Evolutionary conservation across 2,888 invertebrate species (phyloP).

Genomic region (Labia minor): DNA sequence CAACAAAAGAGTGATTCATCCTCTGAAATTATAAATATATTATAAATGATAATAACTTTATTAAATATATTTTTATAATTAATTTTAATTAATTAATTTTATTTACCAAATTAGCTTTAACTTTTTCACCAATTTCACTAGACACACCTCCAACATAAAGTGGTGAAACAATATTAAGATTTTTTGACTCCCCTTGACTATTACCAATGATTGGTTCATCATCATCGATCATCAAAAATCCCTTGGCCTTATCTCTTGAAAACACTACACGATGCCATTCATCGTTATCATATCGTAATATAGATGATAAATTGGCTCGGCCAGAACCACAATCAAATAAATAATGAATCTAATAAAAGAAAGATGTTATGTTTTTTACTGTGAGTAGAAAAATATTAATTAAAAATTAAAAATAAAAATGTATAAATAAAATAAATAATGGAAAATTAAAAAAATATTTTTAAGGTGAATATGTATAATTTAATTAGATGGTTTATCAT

Average conservation of each 20-base stretch:
- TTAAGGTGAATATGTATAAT: no score
- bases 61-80: slow-evolving; percentile 21
- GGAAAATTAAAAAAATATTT: neutral
- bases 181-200: slow-evolving; percentile 39
- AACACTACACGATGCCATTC: slow-evolving; percentile 70
- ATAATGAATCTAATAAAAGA: slow-evolving; percentile 47
- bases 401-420: no score
- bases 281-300: slow-evolving; percentile 54
- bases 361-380: neutral
- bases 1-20: slow-evolving; percentile 60
- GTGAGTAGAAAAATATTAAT: slow-evolving; percentile 17
- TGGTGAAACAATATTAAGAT: slow-evolving; percentile 54
- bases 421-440: no score
- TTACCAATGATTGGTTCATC: slow-evolving; percentile 44
- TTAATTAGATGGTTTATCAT: no score
- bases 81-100: neutral
- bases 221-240: slow-evolving; percentile 53
- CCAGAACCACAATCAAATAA: slow-evolving; percentile 61
- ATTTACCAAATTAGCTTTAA: slow-evolving; percentile 35
- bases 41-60: no score
- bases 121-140: slow-evolving; percentile 38
- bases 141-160: slow-evolving; percentile 74
- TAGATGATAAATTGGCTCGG: slow-evolving; percentile 46
- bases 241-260: slow-evolving; percentile 49
- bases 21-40: slow-evolving; percentile 35